Conservation (phyloP, 2,888 invertebrate genomes). For the Siphlonurus alternatus region DNA sequence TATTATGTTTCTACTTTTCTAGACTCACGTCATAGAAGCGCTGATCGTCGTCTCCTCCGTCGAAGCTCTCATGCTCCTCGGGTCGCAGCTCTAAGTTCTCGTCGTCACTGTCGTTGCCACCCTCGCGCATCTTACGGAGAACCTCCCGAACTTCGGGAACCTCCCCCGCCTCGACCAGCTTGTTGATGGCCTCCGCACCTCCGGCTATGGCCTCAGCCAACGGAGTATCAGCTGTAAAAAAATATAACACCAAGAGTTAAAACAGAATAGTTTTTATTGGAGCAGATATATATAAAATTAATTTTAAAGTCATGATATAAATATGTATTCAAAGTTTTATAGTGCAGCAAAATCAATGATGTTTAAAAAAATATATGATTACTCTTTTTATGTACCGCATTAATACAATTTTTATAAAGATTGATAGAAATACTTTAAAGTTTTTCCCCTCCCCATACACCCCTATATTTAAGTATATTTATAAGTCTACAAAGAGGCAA, state of each 20-base stretch:
- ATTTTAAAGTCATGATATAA: no score
- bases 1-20: no score
- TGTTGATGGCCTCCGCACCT: constrained; percentile 59
- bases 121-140: constrained; percentile 23
- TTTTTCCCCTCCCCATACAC: no score
- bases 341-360: constrained; percentile 5
- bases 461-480: no score
- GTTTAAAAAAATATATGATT: neutral
- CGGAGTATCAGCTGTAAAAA: constrained; percentile 46
- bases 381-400: neutral
- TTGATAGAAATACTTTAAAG: no score
- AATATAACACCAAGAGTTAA: no score
- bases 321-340: no score
- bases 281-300: constrained; percentile 4
- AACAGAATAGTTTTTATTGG: constrained; percentile 2
- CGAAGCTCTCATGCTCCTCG: constrained; percentile 8
- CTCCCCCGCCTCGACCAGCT: constrained; percentile 61
- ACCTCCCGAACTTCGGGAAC: constrained; percentile 65
- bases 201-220: constrained; percentile 59
- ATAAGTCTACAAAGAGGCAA: no score
- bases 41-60: constrained; percentile 9
- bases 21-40: constrained; percentile 7
- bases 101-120: constrained; percentile 8
- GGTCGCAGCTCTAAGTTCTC: constrained; percentile 5
- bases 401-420: no score